phyloP scores from a whole-genome alignment of 2,113 vertebrate genomes.

The Sakesphorus luctuosus region DNA sequence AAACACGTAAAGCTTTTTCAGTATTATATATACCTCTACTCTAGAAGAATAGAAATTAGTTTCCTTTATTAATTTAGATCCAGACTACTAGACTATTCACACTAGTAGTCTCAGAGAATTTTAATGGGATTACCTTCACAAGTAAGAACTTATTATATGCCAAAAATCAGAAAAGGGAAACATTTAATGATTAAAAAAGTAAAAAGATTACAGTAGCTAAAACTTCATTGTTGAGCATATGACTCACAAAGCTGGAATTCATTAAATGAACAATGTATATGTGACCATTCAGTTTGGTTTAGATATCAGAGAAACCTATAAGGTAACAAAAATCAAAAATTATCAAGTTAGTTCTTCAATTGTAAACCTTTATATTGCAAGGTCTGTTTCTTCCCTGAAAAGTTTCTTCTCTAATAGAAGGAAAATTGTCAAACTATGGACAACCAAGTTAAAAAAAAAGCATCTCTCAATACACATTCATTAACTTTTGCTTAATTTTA shows the following conservation, averaged over 20 bases:
- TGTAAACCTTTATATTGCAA: background rate
- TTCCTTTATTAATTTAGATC: slow-evolving; percentile 19
- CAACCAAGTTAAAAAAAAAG: background rate
- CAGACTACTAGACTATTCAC: background rate
- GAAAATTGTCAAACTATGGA: background rate
- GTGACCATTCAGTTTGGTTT: background rate
- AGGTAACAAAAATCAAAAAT: background rate
- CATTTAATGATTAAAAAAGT: background rate
- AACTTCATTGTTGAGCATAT: background rate
- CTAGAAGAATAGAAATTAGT: slow-evolving; percentile 30
- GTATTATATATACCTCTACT: slow-evolving; percentile 14
- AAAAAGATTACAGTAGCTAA: background rate
- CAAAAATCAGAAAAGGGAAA: background rate
- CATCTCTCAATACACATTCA: background rate
- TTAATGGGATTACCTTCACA: background rate
- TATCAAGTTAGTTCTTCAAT: background rate
- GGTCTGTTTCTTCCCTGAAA: background rate
- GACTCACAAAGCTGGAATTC: background rate
- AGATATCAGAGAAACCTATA: background rate
- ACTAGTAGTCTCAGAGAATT: background rate
- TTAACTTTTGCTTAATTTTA: background rate
- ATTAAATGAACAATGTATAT: background rate
- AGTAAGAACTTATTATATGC: background rate
- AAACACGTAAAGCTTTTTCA: slow-evolving; percentile 23
- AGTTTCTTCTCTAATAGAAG: background rate